Evolutionary conservation across 1,140 invertebrate species (phyloP).

Genomic region (Apis cerana): DNA sequence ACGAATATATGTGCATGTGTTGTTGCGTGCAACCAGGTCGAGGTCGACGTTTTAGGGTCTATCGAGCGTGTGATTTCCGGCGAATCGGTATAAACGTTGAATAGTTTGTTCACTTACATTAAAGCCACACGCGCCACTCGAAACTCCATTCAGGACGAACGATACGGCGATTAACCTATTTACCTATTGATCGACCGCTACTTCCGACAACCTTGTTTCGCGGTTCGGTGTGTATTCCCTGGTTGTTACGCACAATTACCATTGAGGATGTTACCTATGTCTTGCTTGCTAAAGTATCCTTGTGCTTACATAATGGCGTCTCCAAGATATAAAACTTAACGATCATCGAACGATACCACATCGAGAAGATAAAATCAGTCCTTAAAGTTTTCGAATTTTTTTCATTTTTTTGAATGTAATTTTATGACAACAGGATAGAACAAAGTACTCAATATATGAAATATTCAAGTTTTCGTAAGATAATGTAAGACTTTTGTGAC

Average conservation of each 20-base stretch:
- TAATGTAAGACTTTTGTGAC: too few species aligned
- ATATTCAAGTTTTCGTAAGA: too few species aligned
- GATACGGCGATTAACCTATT: slow-evolving; percentile 57
- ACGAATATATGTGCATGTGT: not conserved
- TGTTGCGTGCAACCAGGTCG: slow-evolving; percentile 52
- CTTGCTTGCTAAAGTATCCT: slow-evolving; percentile 17
- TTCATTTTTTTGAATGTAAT: too few species aligned
- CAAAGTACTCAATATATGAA: too few species aligned
- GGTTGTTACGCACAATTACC: slow-evolving; percentile 46
- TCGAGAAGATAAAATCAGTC: too few species aligned
- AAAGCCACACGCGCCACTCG: not conserved
- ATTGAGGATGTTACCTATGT: slow-evolving; percentile 24
- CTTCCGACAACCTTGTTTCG: slow-evolving; percentile 54
- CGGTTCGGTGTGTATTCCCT: slow-evolving; percentile 32
- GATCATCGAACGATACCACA: not conserved
- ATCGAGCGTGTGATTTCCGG: slow-evolving; percentile 70
- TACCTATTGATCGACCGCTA: slow-evolving; percentile 57
- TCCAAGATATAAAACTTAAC: not conserved
- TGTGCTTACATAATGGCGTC: not conserved
- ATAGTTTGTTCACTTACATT: slow-evolving; percentile 55
- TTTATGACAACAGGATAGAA: too few species aligned
- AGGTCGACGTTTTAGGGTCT: slow-evolving; percentile 64
- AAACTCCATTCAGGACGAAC: slow-evolving; percentile 50
- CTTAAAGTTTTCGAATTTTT: too few species aligned
- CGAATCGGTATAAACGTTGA: slow-evolving; percentile 56